Evolutionary conservation across 2,113 vertebrate genomes (phyloP).

Genomic region (Oreochromis niloticus): DNA sequence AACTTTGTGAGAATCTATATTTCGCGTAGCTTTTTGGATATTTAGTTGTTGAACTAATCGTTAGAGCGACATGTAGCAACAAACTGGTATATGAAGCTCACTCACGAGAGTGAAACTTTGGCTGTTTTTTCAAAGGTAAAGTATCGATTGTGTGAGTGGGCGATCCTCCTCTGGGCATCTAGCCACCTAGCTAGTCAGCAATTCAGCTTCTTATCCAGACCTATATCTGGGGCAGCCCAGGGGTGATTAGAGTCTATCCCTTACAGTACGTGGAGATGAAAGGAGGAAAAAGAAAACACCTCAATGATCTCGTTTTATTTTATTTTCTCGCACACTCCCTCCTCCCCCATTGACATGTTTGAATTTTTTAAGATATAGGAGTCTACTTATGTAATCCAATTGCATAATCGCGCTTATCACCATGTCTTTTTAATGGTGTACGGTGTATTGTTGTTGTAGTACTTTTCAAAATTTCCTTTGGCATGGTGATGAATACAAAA

Average conservation of each 20-base stretch:
- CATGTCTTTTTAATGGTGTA: background rate
- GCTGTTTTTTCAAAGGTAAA: background rate
- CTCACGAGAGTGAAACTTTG: slow-evolving; percentile 15
- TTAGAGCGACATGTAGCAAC: background rate
- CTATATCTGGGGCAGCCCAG: background rate
- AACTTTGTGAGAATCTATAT: background rate
- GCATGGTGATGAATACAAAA: background rate
- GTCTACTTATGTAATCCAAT: background rate
- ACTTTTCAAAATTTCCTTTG: background rate
- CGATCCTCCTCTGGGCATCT: slow-evolving; percentile 3
- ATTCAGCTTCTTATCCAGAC: background rate
- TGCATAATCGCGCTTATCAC: background rate
- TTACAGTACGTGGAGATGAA: background rate
- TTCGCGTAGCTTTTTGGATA: background rate
- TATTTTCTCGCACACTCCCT: background rate
- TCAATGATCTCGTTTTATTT: background rate
- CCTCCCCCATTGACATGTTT: background rate
- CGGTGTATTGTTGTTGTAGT: background rate
- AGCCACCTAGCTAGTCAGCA: slow-evolving; percentile 41
- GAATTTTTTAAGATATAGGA: background rate
- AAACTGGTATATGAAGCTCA: background rate
- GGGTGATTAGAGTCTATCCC: background rate
- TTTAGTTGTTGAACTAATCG: background rate
- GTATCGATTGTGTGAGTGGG: slow-evolving; percentile 46
- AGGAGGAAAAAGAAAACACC: background rate